Evolutionary conservation across 2,797 vertebrate species (phyloP).

Genomic region (Decapterus maruadsi): DNA sequence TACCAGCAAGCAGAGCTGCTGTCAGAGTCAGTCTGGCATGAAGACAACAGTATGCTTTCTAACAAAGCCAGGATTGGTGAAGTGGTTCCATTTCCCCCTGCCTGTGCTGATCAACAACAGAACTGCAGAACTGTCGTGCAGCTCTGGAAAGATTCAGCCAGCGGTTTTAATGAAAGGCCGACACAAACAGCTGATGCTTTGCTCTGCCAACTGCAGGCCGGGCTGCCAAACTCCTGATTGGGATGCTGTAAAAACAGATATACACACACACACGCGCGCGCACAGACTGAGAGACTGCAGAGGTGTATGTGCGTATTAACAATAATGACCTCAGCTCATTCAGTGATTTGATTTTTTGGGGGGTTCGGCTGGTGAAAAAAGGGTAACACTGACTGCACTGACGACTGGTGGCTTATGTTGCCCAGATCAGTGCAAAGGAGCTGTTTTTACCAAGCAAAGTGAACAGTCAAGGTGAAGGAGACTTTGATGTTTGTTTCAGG

Average conservation of each 20-base stretch:
- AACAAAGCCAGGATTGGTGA: conserved; percentile 20
- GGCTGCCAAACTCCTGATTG: conserved; percentile 67
- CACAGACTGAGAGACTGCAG: no score
- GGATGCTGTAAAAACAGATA: conserved; percentile 22
- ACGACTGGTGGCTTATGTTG: conserved; percentile 34
- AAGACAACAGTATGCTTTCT: not conserved
- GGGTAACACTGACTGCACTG: conserved; percentile 16
- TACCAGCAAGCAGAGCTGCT: not conserved
- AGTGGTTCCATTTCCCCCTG: conserved; percentile 42
- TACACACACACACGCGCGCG: no score
- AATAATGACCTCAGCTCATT: conserved; percentile 69
- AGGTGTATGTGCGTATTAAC: not conserved
- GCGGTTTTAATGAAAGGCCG: conserved; percentile 68
- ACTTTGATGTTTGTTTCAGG: conserved; percentile 20
- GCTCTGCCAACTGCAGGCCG: conserved; percentile 62
- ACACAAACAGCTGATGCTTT: conserved; percentile 68
- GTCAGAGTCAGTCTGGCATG: not conserved
- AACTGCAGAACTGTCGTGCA: conserved; percentile 35
- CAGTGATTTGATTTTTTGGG: conserved; percentile 39
- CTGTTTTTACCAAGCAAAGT: not conserved
- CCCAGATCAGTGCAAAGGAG: not conserved
- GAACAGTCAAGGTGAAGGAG: conserved; percentile 21
- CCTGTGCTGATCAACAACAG: conserved; percentile 61
- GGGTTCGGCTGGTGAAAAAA: conserved; percentile 40
- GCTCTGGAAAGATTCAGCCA: conserved; percentile 73